Evolutionary conservation across 53 echinoderm and acorn worm species (phyloP).

Genomic region (Actinopyga echinites): DNA sequence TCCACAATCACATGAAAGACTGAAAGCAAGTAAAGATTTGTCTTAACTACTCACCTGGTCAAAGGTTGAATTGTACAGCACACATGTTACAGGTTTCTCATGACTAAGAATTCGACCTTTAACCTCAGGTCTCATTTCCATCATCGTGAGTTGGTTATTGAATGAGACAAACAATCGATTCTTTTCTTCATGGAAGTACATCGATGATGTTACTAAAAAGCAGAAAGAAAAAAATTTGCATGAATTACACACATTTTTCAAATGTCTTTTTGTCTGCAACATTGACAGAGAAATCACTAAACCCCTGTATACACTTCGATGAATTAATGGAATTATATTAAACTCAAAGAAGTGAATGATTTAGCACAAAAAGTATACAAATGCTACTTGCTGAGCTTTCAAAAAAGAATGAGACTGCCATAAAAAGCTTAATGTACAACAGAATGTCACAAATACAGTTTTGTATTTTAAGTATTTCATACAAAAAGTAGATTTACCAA

Average conservation of each 20-base stretch:
- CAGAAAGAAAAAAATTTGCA: not conserved
- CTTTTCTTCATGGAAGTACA: constrained; percentile 91
- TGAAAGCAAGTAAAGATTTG: not conserved
- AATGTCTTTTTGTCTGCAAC: not conserved
- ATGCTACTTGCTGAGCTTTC: too few relatives aligned
- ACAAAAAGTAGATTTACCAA: too few relatives aligned
- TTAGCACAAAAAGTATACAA: too few relatives aligned
- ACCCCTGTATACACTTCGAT: not conserved
- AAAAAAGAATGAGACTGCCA: too few relatives aligned
- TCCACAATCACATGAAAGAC: not conserved
- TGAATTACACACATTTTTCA: not conserved
- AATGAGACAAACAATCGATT: constrained; percentile 86
- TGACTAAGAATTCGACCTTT: constrained; percentile 90
- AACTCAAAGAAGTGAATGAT: not conserved
- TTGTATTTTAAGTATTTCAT: too few relatives aligned
- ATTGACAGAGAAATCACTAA: not conserved
- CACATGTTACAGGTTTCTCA: constrained; percentile 82
- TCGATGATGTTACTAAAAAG: constrained; percentile 69
- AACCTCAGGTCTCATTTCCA: constrained; percentile 96
- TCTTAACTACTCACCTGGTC: constrained; percentile 62
- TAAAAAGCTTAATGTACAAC: too few relatives aligned
- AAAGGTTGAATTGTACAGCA: constrained; percentile 80
- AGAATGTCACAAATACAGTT: too few relatives aligned
- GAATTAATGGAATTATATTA: not conserved
- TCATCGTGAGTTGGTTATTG: constrained; percentile 88